Evolutionary conservation across 2,888 invertebrate species (phyloP).

Genomic region (Lycocerus yunnanus): DNA sequence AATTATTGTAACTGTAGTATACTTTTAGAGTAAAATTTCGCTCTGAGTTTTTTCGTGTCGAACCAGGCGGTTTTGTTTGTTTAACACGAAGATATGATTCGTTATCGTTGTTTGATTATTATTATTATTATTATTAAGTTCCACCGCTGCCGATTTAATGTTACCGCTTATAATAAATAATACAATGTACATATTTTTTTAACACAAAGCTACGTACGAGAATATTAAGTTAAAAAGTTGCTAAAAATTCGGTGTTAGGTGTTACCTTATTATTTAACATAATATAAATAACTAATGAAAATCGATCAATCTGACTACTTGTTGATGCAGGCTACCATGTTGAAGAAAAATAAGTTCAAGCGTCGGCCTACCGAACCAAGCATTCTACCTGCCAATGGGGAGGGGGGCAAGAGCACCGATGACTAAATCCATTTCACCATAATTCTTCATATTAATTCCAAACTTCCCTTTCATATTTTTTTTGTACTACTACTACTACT

Average conservation of each 20-base stretch:
- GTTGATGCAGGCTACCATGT: conserved; percentile 91
- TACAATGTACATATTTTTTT: conserved; percentile 12
- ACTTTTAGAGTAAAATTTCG: no score
- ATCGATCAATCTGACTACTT: conserved; percentile 26
- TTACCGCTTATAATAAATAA: not conserved
- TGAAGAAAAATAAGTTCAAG: conserved; percentile 99
- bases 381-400: conserved; percentile 72
- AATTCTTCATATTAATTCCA: conserved; percentile 16
- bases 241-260: conserved; percentile 11
- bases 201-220: conserved; percentile 13
- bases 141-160: not conserved
- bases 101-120: not conserved
- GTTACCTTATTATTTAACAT: conserved; percentile 11
- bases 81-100: not conserved
- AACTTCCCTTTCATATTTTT: conserved; percentile 8
- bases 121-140: no score
- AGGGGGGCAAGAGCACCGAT: conserved; percentile 69
- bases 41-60: no score
- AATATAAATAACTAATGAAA: conserved; percentile 3
- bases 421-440: conserved; percentile 55
- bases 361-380: conserved; percentile 86
- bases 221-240: not conserved
- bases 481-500: conserved; percentile 2
- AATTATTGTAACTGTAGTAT: no score
- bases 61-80: not conserved